A percentile compares a stretch with the other conserved stretches of the same genome.
phyloP scores from a whole-genome alignment of 2,113 vertebrate species.

The Agelaius phoeniceus region DNA sequence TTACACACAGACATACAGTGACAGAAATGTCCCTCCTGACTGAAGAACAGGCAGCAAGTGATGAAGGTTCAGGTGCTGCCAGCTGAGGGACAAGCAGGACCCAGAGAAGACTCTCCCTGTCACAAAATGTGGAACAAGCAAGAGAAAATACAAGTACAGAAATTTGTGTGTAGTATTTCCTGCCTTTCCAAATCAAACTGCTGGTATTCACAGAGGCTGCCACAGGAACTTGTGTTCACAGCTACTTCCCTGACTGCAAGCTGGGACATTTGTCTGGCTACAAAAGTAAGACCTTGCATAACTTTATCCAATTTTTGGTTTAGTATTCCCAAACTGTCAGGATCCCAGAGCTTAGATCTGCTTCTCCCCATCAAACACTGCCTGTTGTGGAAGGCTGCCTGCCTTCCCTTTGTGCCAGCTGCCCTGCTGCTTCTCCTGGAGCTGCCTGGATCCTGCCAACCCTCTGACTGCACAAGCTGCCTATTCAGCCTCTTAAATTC shows the following conservation, averaged over 20 bases:
- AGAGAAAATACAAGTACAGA: not conserved
- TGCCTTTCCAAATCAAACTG: not conserved
- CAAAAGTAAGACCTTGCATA: not conserved
- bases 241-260: not conserved
- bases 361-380: not conserved
- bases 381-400: not conserved
- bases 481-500: not conserved
- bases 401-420: not conserved
- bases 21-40: not conserved
- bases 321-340: not conserved
- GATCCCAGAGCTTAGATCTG: not conserved
- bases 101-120: not conserved
- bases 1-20: not conserved
- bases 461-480: not conserved
- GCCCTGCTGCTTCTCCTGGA: not conserved
- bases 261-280: not conserved
- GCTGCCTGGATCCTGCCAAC: not conserved
- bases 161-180: not conserved
- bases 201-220: not conserved
- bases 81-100: not conserved
- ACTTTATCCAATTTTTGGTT: not conserved
- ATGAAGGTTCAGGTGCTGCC: not conserved
- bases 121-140: not conserved
- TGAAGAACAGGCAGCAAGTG: not conserved
- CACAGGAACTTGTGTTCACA: not conserved